These are phyloP conservation scores for Catharus bicknelli DNA, from an alignment of 2,113 vertebrate species.

Conservation along the genomic window DNA sequence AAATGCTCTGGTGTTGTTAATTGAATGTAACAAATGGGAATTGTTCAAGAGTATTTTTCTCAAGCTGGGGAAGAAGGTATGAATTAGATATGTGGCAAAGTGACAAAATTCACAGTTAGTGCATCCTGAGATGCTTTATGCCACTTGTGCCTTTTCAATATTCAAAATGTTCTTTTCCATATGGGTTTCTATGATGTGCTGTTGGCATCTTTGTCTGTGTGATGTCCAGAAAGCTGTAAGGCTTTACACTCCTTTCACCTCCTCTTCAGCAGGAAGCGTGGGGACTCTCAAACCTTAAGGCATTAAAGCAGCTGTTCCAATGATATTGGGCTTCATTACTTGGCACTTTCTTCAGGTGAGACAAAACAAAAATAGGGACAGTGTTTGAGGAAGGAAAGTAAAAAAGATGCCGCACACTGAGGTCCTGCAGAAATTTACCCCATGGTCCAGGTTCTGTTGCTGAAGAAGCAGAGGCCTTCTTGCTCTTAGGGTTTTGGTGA, in stretches of 20 bases:
- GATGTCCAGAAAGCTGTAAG: not conserved
- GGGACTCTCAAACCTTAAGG: not conserved
- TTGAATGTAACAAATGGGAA: not conserved
- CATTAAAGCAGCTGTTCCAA: not conserved
- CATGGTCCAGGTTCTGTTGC: fast-evolving
- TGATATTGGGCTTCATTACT: not conserved
- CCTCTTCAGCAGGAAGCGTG: not conserved
- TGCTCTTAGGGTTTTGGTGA: fast-evolving
- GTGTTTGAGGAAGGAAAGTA: not conserved
- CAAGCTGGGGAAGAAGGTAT: not conserved
- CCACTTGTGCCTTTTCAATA: not conserved
- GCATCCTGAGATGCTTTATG: not conserved
- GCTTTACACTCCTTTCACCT: not conserved
- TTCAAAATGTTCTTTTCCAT: not conserved
- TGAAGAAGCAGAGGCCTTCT: not conserved
- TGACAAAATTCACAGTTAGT: not conserved
- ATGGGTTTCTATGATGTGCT: fast-evolving
- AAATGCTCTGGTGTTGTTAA: not conserved
- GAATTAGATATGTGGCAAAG: not conserved
- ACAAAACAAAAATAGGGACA: not conserved
- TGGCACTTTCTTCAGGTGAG: fast-evolving
- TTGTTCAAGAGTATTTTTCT: not conserved
- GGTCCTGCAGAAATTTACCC: not conserved
- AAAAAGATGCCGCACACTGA: not conserved
- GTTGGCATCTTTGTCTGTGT: not conserved